Conservation (phyloP, 2,888 invertebrate genomes). For the Patella ulyssiponensis region DNA sequence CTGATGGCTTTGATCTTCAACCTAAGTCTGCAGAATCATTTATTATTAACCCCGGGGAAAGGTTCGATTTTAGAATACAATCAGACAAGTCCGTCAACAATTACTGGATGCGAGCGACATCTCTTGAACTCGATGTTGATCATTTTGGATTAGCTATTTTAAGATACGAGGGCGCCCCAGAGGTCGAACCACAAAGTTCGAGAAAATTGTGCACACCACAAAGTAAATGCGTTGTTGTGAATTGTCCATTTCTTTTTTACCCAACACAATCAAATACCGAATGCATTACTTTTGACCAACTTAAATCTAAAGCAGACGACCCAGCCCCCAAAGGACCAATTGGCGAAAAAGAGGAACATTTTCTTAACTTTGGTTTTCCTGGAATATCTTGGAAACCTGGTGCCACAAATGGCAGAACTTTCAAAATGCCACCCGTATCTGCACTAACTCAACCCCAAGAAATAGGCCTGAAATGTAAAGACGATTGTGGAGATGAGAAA, state of each 20-base stretch:
- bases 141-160: conserved; percentile 20
- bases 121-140: conserved; percentile 3
- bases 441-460: conserved; percentile 51
- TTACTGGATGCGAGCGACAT: neutral
- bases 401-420: conserved; percentile 52
- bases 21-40: conserved; percentile 25
- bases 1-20: conserved; percentile 41
- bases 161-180: conserved; percentile 26
- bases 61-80: neutral
- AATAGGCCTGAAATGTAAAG: conserved; percentile 34
- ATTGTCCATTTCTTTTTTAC: conserved; percentile 48
- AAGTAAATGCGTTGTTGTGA: conserved; percentile 42
- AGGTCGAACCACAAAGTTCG: conserved; percentile 5
- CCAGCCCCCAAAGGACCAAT: conserved; percentile 36
- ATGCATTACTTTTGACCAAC: conserved; percentile 40
- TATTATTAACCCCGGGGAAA: neutral
- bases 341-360: conserved; percentile 48
- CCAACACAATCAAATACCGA: conserved; percentile 21
- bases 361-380: conserved; percentile 63
- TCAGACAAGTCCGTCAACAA: neutral
- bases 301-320: conserved; percentile 32
- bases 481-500: conserved; percentile 45
- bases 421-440: conserved; percentile 45
- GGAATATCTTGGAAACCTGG: conserved; percentile 46
- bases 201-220: conserved; percentile 34